Base-by-base conservation (phyloP, 2,797 vertebrate species). In the Dipus sagitta region DNA sequence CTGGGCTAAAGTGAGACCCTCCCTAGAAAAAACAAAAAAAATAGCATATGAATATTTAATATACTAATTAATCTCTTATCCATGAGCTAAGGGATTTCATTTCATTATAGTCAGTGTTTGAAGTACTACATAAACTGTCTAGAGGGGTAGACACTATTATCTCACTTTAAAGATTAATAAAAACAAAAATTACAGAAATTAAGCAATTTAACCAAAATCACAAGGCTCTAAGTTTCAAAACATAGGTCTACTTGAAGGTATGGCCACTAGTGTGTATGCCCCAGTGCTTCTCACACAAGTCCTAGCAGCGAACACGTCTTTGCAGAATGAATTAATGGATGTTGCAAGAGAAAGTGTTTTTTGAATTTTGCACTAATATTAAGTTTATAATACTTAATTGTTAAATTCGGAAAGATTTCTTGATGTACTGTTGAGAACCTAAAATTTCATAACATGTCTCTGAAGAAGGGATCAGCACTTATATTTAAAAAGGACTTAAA, bases 101-200 rank as follows among this genome's bases (percentile, higher is more conserved):
- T 93, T 87, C 28, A 38, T 92, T 64, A 85, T 3, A 62, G 70
- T 74, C 92, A 80, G 24, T 84, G 13, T 91, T 89, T 65, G 58
- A 80, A 83, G 71, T 92, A 82, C 62, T 88, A 64, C 34, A 28
- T 68, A n/a, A 88, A 34, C 32, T 81, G 14, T 47, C 13, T 54
- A 17, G 75, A 62, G 12, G 28, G 58, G 70, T 58, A 76, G 26
- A 74, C 71, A 77, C 24, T n/a, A 74, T 68, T 58, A 79, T 47
- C 32, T 4, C 8, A 65, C 9, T 82, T 84, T 68, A 77, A 11
- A 90, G n/a, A 82, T 76, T 17, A 78, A 30, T 91, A 64, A 68
- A 68, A 70, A 67, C 32, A 85, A 79, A 52, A 28, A 4, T 70
- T 47, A 54, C 28, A 14, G 58, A 76, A 3, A 21, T 68, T 86